Base-by-base conservation (phyloP, 2,113 vertebrate species). In the Rhinopomastus cyanomelas region DNA sequence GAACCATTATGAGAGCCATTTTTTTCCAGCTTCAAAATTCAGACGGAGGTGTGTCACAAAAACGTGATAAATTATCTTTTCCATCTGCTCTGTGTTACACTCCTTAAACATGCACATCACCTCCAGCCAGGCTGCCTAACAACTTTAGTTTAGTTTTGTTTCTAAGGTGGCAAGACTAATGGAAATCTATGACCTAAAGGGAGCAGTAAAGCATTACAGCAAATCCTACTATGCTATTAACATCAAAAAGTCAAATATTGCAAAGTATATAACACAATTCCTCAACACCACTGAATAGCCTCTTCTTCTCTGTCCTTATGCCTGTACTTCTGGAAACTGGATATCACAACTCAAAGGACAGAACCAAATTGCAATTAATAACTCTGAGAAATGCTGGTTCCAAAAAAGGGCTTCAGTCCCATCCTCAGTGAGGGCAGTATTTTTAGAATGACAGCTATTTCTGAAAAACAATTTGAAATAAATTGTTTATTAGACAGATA, bases 371-470 rank as follows among this genome's bases (percentile, higher is more conserved):
- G 52, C 29, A 80, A 32, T 26, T 39, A 80, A 74, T 67, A 66
- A 1, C 25, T 53, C 2, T 39, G 32, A 56, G 69, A 80, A 66
- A 66, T 49, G 16, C 12, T 56, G 12, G 8, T 20, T 90, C 51
- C 8, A 84, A 59, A 76, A 78, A 78, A 61, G 66, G 11, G 14
- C 46, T 69, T 14, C 21, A 59, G 12, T 20, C 51, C 36, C 29
- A 67, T 73, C 48, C n/a, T 55, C 64, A 64, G 11, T 30, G 64
- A 89, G 52, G 56, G 22, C 39, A 51, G 3, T 34, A 36, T 37
- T 92, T 92, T 85, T 26, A 65, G 30, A 82, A 77, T 25, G 25
- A 82, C 52, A 74, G 30, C 32, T 93, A 60, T 81, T 89, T 88
- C 44, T 83, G 53, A 87, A 77, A 75, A 85, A 30, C 9, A 59